A percentile compares a stretch with the other conserved stretches of the same genome.
Conservation (phyloP, 2,113 vertebrate genomes). For the Trogon melanurus region DNA sequence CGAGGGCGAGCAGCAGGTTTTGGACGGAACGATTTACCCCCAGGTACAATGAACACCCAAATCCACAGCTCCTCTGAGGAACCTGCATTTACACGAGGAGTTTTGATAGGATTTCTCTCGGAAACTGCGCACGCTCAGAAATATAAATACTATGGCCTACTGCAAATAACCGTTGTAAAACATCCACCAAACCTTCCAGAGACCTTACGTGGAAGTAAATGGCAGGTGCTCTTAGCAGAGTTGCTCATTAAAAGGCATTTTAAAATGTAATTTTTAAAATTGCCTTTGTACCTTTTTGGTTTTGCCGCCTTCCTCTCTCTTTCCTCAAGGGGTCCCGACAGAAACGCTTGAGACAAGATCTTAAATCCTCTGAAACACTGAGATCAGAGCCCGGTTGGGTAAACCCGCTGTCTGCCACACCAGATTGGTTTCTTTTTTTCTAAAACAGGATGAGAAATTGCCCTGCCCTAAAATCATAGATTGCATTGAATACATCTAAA, state of each 20-base stretch:
- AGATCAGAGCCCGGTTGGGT: background rate
- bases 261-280: background rate
- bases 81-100: background rate
- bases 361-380: background rate
- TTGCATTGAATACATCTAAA: background rate
- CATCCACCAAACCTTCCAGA: background rate
- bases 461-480: background rate
- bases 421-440: background rate
- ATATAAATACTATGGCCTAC: fast-evolving
- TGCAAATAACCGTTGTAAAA: background rate
- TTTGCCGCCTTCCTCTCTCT: background rate
- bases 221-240: background rate
- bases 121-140: background rate
- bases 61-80: background rate
- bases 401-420: background rate
- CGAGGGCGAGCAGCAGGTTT: background rate
- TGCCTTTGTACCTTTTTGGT: background rate
- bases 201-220: background rate
- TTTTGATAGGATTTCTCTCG: background rate
- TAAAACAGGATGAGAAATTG: background rate
- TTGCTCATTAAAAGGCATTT: conserved; percentile 19
- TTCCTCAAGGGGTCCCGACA: background rate
- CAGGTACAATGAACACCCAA: background rate
- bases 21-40: background rate
- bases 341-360: background rate